Evolutionary conservation across 2,113 vertebrate genomes (phyloP).

Genomic region (Tenrec ecaudatus): DNA sequence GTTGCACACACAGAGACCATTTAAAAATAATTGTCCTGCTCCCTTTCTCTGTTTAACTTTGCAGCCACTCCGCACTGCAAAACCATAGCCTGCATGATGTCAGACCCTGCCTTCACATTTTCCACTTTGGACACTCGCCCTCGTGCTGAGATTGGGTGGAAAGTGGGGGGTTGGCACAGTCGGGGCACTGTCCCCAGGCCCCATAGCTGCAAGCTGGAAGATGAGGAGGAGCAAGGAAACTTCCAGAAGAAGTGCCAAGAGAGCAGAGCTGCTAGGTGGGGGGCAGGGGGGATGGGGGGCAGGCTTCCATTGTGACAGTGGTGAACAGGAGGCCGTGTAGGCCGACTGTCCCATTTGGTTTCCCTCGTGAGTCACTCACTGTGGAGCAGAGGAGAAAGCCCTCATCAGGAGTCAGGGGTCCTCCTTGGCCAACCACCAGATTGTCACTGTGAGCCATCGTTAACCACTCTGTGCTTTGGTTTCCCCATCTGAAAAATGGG

Average conservation of each 20-base stretch:
- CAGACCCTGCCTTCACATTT: too few relatives aligned
- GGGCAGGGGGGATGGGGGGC: not conserved
- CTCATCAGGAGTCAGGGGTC: not conserved
- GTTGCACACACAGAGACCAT: not conserved
- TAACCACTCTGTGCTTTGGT: too few relatives aligned
- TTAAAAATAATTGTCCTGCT: not conserved
- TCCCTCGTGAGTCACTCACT: accelerated
- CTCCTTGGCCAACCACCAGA: not conserved
- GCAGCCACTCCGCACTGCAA: not conserved
- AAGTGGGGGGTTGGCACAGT: accelerated
- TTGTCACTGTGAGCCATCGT: too few relatives aligned
- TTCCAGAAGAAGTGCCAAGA: not conserved
- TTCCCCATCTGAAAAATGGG: too few relatives aligned
- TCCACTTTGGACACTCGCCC: not conserved
- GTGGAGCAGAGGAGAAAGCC: not conserved
- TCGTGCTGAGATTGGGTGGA: not conserved
- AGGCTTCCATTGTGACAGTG: not conserved
- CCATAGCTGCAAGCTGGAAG: not conserved
- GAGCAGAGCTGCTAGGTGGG: not conserved
- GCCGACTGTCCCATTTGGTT: accelerated
- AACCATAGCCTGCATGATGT: not conserved
- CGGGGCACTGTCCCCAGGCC: not conserved
- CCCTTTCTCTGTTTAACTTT: not conserved
- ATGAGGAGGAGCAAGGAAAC: not conserved
- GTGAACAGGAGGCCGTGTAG: too few relatives aligned